These are phyloP conservation scores for Bellardia pandia DNA, from an alignment of 2,888 invertebrate species.

Conservation along the genomic window DNA sequence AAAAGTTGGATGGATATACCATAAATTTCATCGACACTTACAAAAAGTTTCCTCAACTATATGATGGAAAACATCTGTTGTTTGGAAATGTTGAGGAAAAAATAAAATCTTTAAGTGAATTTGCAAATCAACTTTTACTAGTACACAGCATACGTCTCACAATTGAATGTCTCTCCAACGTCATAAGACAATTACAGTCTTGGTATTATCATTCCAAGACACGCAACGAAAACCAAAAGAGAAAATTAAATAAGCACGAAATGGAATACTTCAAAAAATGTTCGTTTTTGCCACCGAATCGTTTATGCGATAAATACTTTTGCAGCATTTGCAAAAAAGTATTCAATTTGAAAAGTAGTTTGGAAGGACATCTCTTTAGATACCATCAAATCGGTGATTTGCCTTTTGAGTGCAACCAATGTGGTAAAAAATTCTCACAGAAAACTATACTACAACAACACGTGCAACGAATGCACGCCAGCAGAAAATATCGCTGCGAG, in stretches of 20 bases:
- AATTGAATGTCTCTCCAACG: conserved; percentile 77
- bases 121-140: conserved; percentile 72
- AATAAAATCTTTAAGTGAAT: conserved; percentile 75
- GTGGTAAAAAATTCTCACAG: conserved; percentile 76
- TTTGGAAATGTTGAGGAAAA: conserved; percentile 75
- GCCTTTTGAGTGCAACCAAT: conserved; percentile 77
- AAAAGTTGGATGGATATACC: conserved; percentile 65
- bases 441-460: conserved; percentile 74
- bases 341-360: conserved; percentile 74
- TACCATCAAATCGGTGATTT: conserved; percentile 78
- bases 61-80: conserved; percentile 75
- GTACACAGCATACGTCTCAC: conserved; percentile 71
- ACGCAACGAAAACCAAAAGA: conserved; percentile 24
- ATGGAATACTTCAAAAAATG: conserved; percentile 75
- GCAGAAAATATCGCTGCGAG: conserved; percentile 76
- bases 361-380: conserved; percentile 77
- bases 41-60: conserved; percentile 76
- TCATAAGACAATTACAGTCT: conserved; percentile 75
- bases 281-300: conserved; percentile 75
- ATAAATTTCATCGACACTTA: conserved; percentile 76
- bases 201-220: conserved; percentile 77
- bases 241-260: conserved; percentile 71
- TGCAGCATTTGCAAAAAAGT: conserved; percentile 77
- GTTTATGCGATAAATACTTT: conserved; percentile 71
- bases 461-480: conserved; percentile 76